Base-by-base conservation (phyloP, 2,797 vertebrate genomes). In the Sebastes baramenuke region DNA sequence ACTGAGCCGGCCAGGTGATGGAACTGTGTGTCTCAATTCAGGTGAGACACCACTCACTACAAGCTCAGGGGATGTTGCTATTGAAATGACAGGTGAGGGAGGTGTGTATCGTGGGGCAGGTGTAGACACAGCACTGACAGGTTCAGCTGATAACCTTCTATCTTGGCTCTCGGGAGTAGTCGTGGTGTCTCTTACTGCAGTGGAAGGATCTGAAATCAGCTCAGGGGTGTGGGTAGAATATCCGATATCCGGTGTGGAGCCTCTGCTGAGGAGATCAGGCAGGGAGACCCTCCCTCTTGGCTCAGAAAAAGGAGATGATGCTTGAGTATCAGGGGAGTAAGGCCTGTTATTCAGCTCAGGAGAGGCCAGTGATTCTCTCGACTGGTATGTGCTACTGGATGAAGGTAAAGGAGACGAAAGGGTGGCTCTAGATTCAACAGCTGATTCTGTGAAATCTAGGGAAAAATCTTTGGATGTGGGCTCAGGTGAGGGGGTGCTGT, bases 221-320 rank as follows among this genome's bases (percentile, higher is more conserved):
- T 92, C 91, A 58, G 86, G 67, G 4, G 42, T 81, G 65, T 29
- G 27, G 25, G 71, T 14, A 68, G 54, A 80, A 42, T 82, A 79
- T 62, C 83, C 77, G 36, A 74, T 80, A 59, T 94, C 92, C 54
- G 94, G 93, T 20, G 93, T 93, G 56, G 84, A 94, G 58, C 73
- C 83, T 91, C 90, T 92, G 72, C 92, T 94, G 25, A 94, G 85
- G 38, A 95, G 87, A 88, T 95, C 93, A 79, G 88, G 94, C 55
- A 94, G 49, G 16, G 89, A 94, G 13, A 95, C 67, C 61, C 91
- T 94, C 65, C 92, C 87, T 85, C 81, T 79, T 27, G 73, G 68
- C 13, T 93, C 91, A 52, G 80, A 69, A 74, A 83, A 89, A 66
- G 89, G 88, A 81, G 92, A 93, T 67, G 88, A 90, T 22, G 74